Conservation (phyloP, 2,113 vertebrate species). For the Merops nubicus region DNA sequence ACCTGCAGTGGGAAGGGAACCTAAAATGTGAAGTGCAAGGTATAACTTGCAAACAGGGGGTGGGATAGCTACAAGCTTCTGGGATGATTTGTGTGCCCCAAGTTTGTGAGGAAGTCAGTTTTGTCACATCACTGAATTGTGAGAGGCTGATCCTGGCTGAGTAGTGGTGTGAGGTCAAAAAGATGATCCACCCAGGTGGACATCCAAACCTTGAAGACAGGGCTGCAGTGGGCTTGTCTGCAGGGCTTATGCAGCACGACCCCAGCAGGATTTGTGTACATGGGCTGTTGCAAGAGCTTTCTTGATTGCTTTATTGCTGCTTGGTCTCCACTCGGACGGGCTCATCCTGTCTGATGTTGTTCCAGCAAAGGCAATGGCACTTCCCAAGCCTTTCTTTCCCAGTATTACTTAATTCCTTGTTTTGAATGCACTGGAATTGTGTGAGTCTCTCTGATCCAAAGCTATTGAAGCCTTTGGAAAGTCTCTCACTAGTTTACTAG, state of each 20-base stretch:
- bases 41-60: too few relatives aligned
- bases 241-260: not conserved
- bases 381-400: not conserved
- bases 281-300: not conserved
- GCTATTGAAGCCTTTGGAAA: not conserved
- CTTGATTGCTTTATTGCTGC: not conserved
- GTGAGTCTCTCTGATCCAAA: not conserved
- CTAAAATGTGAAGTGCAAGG: too few relatives aligned
- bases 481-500: not conserved
- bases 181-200: not conserved
- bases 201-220: not conserved
- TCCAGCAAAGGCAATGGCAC: not conserved
- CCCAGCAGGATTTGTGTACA: rapidly evolving
- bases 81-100: too few relatives aligned
- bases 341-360: rapidly evolving
- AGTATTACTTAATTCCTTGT: not conserved
- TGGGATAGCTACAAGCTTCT: not conserved
- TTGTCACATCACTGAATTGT: not conserved
- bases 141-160: not conserved
- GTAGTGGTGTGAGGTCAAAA: not conserved
- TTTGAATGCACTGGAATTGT: not conserved
- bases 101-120: not conserved
- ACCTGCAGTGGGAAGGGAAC: not conserved
- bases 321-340: not conserved
- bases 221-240: not conserved